Evolutionary conservation across 1,140 invertebrate species (phyloP).

Genomic region (Hyles euphorbiae): DNA sequence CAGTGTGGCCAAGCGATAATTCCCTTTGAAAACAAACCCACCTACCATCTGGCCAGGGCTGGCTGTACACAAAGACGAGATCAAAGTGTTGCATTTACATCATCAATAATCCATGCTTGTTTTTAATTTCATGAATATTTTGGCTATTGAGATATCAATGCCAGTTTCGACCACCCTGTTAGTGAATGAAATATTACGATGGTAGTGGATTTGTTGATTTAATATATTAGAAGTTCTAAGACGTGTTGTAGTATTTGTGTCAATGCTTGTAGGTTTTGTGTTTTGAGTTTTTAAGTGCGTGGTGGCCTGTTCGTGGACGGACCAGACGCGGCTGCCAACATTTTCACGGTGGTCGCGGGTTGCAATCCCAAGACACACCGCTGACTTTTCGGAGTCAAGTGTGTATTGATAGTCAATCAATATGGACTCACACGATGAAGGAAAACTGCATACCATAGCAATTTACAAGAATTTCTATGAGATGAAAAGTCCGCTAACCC

Average conservation of each 20-base stretch:
- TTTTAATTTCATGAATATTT: constrained; percentile 6
- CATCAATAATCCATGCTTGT: neutral
- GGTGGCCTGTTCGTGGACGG: no score
- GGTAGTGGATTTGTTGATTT: neutral
- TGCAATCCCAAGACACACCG: no score
- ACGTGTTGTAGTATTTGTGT: no score
- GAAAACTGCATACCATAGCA: no score
- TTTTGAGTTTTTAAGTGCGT: neutral
- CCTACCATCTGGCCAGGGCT: constrained; percentile 2
- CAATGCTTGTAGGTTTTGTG: neutral
- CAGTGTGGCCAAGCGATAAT: constrained; percentile 17
- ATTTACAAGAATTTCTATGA: no score
- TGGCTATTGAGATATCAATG: neutral
- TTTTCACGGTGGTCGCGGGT: no score
- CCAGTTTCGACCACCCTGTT: neutral
- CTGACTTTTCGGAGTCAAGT: neutral
- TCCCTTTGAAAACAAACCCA: constrained; percentile 11
- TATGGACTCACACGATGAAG: no score
- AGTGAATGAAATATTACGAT: constrained; percentile 1
- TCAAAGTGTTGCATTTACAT: constrained; percentile 3
- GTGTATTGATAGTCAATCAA: no score
- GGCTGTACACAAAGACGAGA: constrained; percentile 4
- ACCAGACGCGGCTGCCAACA: no score
- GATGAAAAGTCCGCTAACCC: no score
- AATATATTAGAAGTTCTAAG: no score